Conservation (phyloP, 2,797 vertebrate genomes). For the Channa striata region DNA sequence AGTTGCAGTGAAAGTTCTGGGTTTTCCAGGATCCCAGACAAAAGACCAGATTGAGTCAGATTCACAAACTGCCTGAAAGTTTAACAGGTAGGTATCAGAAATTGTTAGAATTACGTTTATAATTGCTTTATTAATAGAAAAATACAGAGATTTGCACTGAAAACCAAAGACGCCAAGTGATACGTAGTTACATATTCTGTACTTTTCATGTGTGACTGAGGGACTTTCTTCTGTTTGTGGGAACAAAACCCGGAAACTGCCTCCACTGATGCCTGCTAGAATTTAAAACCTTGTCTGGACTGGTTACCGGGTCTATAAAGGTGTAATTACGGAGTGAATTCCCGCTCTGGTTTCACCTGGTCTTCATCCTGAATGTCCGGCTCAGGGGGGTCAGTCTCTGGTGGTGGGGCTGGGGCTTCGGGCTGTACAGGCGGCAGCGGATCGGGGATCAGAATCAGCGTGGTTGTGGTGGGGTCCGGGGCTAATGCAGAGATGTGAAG, state of each 20-base stretch:
- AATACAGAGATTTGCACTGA: no score
- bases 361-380: slow-evolving; percentile 73
- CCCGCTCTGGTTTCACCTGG: slow-evolving; percentile 80
- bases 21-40: not conserved
- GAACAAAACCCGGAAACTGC: no score
- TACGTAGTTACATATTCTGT: no score
- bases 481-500: slow-evolving; percentile 5
- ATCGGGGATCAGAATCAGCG: not conserved
- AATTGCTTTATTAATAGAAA: no score
- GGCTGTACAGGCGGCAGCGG: slow-evolving; percentile 29
- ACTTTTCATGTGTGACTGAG: not conserved
- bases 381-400: slow-evolving; percentile 20
- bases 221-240: no score
- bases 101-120: not conserved
- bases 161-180: no score
- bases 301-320: not conserved
- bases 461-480: not conserved
- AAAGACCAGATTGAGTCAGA: not conserved
- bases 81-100: no score
- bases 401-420: slow-evolving; percentile 22
- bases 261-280: not conserved
- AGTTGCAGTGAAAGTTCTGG: no score
- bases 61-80: not conserved
- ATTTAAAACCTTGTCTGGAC: not conserved
- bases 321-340: not conserved